Evolutionary conservation across 2,888 invertebrate species (phyloP), one percentile per base, ranked within the genome.

Genomic region (Agrotis clavis): DNA sequence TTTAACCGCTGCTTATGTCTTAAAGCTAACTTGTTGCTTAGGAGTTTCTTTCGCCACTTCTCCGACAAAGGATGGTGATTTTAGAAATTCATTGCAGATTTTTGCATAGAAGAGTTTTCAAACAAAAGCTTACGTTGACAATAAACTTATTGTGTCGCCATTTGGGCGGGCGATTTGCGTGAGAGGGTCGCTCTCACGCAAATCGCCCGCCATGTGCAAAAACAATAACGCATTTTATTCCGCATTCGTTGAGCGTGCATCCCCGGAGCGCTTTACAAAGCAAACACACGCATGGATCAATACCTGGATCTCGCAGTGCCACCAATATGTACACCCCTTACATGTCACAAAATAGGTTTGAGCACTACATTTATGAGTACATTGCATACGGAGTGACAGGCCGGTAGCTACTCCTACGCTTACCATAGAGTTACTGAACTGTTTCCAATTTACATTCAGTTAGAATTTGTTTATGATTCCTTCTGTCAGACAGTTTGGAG

Each of bases 341-440:
- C 2, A 0, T 62, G 21, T 79, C 61, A 68, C 65, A 74, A 59
- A 45, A 74, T 82, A 45, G 53, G 54, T 68, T 53, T 62, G 61
- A 81, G 57, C 67, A 65, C 45, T 66, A 65, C 54, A 68, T 79
- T 79, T 81, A 77, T 61, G 65, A 62, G 56, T 59, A 66, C 67
- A 79, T 82, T 72, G 74, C 67, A 61, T 67, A 53, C 54, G 45
- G 35, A 74, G 67, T 63, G 83, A 83, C 79, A 80, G 66, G 83
- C 59, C 75, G 68, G 79, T 83, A 83, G 79, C n/a, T 25, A 63
- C 82, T 51, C 79, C 79, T 67, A 79, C 79, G 66, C 82, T 21
- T n/a, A 62, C 82, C 47, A 77, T 64, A 53, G 69, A 77, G 59
- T 76, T 54, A 67, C 63, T 54, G 59, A 81, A 76, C 69, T 25